Evolutionary conservation across 1,140 invertebrate genomes (phyloP).

Genomic region (Apis mellifera): Amel_HAv3.1 CM009940.2:9906501-9907000

Average conservation of each 20-base stretch:
- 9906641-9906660: too few relatives aligned
- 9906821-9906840: neutral
- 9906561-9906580: too few relatives aligned
- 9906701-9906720: too few relatives aligned
- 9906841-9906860: conserved; percentile 4
- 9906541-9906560: too few relatives aligned
- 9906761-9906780: neutral
- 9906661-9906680: too few relatives aligned
- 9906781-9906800: neutral
- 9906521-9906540: too few relatives aligned
- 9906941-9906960: neutral
- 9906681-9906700: too few relatives aligned
- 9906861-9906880: neutral
- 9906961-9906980: neutral
- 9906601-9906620: too few relatives aligned
- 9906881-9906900: neutral
- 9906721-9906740: neutral
- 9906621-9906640: too few relatives aligned
- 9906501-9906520: too few relatives aligned
- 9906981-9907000: conserved; percentile 48
- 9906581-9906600: too few relatives aligned
- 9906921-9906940: neutral
- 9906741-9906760: conserved; percentile 2
- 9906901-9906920: conserved; percentile 23
- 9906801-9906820: neutral